Base-by-base conservation (phyloP, 1,140 invertebrate genomes). In the Diorhabda sublineata region DNA sequence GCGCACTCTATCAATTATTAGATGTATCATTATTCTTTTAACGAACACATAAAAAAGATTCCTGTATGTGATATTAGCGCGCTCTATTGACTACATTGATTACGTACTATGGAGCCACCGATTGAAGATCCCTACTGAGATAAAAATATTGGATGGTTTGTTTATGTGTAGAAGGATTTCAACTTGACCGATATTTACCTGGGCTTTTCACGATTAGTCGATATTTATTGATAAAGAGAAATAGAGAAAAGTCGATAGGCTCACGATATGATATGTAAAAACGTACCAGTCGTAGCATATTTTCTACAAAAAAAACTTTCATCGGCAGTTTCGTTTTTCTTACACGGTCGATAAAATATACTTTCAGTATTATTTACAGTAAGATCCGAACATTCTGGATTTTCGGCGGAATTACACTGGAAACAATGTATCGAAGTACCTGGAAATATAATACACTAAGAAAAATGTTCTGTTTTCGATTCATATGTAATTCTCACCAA, bases 321-420 rank as follows among this genome's bases (percentile, higher is more conserved):
- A 43, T 62, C n/a, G 8, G 8, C 61, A 4, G 11, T 5, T 41
- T 52, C n/a, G 45, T 26, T 43, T 56, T 45, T 26, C 3, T 56
- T 9, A 8, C 64, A 65, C 26, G 11, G 26, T 26, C 26, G 26
- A 41, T 65, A 65, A 65, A 7, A 11, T 56, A n/a, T 26, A 58
- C 45, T 65, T 0, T 45, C 42, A 9, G 64, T 65, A 58, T 56
- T 26, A 42, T 65, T 58, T 9, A 9, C 56, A 8, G 7, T 56
- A 42, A 65, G 44, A 65, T 65, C 64, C 42, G 26, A n/a, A 56
- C 64, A 65, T 3, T 42, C 43, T 57, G 8, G 11, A 65, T 65
- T 26, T 9, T 41, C n/a, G 6, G 45, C 64, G 3, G 64, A 65
- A 65, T 65, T 65, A 43, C 64, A 65, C 64, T 65, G 64, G 5